Percentiles rank a stretch among this genome's conserved stretches.
Evolutionary conservation across 2,888 invertebrate genomes (phyloP).

Genomic region (Epinotia nisella): DNA sequence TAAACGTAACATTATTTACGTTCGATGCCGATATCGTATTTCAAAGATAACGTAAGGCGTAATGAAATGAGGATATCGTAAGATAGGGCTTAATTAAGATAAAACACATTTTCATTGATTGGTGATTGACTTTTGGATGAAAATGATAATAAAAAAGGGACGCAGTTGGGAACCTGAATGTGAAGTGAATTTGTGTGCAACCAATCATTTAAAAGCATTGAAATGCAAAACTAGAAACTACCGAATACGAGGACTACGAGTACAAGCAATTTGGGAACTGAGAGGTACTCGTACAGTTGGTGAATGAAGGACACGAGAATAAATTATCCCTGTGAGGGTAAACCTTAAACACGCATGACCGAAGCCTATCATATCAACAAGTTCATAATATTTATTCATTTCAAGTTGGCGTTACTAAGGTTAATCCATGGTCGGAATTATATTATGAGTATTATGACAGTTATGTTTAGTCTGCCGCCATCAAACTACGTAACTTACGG

Average conservation of each 20-base stretch:
- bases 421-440: constrained; percentile 1
- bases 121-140: background rate
- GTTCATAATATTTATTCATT: background rate
- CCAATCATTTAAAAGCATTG: background rate
- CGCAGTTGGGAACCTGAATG: background rate
- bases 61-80: constrained; percentile 13
- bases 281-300: too few species aligned
- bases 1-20: background rate
- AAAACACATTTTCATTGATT: constrained; percentile 10
- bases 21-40: background rate
- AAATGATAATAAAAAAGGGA: background rate
- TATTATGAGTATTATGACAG: background rate
- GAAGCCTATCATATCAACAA: background rate
- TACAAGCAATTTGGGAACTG: background rate
- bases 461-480: background rate
- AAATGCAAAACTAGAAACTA: background rate
- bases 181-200: background rate
- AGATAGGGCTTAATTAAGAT: constrained; percentile 5
- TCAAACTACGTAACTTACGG: background rate
- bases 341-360: background rate
- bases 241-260: background rate
- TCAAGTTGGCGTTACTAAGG: background rate
- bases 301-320: background rate
- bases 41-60: background rate
- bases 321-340: background rate